phyloP scores from a whole-genome alignment of 2,888 invertebrate genomes.

The Leucophenga montana region DNA sequence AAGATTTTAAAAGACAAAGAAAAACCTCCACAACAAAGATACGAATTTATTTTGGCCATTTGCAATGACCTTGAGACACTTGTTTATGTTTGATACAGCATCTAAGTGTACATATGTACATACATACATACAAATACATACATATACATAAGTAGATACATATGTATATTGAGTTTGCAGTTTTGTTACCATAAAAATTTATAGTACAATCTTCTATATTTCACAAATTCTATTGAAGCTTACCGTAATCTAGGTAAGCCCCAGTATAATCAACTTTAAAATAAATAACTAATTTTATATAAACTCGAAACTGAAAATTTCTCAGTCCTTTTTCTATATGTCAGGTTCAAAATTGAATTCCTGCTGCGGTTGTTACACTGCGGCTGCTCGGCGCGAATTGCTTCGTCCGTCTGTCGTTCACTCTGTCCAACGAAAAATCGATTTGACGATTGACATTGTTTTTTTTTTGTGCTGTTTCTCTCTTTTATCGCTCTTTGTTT shows the following conservation, averaged over 20 bases:
- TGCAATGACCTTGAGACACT: constrained; percentile 58
- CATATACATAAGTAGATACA: constrained; percentile 12
- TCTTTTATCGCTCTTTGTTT: constrained; percentile 28
- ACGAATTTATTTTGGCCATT: constrained; percentile 4
- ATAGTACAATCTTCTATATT: neutral
- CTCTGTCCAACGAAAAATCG: constrained; percentile 18
- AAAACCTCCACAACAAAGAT: constrained; percentile 5
- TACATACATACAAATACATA: constrained; percentile 8
- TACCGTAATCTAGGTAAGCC: neutral
- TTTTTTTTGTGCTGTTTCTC: constrained; percentile 46
- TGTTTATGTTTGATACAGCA: constrained; percentile 26
- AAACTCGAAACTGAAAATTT: no score
- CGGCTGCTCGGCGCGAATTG: constrained; percentile 27
- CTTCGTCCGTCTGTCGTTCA: neutral
- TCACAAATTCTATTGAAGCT: constrained; percentile 15
- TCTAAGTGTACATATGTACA: constrained; percentile 4
- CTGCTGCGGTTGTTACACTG: constrained; percentile 39
- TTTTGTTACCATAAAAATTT: constrained; percentile 13
- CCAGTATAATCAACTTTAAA: no score
- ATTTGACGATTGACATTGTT: constrained; percentile 12
- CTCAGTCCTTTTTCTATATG: neutral
- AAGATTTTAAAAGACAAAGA: constrained; percentile 17
- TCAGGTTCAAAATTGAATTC: neutral
- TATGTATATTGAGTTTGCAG: constrained; percentile 14
- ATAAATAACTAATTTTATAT: no score